A percentile compares a stretch with the other conserved stretches of the same genome.
phyloP scores from a whole-genome alignment of 23 tunicate genomes.

The Halocynthia aurantium region DNA sequence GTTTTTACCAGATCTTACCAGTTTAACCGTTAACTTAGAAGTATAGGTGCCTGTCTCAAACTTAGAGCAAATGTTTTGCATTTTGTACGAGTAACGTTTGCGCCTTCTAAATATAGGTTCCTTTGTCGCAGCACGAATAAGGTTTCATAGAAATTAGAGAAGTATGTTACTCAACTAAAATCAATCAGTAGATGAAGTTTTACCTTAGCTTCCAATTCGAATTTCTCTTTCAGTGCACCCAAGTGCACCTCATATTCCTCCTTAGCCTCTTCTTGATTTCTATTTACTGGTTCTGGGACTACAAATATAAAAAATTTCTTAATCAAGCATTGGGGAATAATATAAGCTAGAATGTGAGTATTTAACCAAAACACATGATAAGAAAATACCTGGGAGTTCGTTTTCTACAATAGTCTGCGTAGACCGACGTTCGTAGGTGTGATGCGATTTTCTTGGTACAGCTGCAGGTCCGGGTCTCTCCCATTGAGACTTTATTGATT shows the following conservation, averaged over 20 bases:
- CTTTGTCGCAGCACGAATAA: no score
- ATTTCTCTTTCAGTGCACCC: conserved; percentile 55
- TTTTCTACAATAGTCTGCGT: no score
- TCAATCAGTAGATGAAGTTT: neutral
- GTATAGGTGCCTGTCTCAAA: conserved; percentile 13
- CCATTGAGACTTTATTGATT: conserved; percentile 77
- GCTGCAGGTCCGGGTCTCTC: conserved; percentile 29
- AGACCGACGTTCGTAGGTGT: neutral
- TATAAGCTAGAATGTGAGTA: no score
- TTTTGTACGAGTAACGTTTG: conserved; percentile 21
- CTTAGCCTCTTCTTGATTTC: conserved; percentile 30
- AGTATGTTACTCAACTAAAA: no score
- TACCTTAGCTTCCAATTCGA: conserved; percentile 76
- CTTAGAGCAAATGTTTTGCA: conserved; percentile 23
- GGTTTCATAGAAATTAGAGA: no score
- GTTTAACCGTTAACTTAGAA: neutral
- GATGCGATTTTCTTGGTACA: conserved; percentile 1
- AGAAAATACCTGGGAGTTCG: no score
- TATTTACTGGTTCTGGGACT: conserved; percentile 47
- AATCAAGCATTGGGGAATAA: no score
- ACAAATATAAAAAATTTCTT: no score
- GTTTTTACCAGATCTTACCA: neutral
- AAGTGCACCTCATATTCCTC: conserved; percentile 78
- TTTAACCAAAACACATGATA: no score
- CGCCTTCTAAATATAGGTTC: neutral